Percentiles rank a stretch among this genome's conserved stretches.
Evolutionary conservation across 1,140 invertebrate genomes (phyloP).

Genomic region (Lysiphlebus fabarum): DNA sequence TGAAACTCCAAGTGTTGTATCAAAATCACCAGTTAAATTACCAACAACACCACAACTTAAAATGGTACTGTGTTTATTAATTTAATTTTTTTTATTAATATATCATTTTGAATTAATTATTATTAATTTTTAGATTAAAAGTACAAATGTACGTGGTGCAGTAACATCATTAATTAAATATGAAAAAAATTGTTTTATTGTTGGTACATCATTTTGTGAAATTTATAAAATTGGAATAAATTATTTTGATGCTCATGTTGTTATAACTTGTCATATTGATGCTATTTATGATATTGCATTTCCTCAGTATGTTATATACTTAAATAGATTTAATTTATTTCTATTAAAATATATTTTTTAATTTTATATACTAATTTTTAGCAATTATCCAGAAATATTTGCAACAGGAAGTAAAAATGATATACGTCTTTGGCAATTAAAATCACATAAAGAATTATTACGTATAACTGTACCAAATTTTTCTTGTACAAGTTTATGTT

Average conservation of each 20-base stretch:
- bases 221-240: slow-evolving; percentile 75
- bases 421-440: slow-evolving; percentile 79
- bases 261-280: slow-evolving; percentile 78
- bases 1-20: slow-evolving; percentile 23
- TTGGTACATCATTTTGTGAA: slow-evolving; percentile 75
- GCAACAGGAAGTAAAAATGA: slow-evolving; percentile 80
- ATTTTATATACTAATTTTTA: slow-evolving; percentile 47
- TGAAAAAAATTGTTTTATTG: slow-evolving; percentile 59
- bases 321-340: slow-evolving; percentile 13
- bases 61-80: slow-evolving; percentile 46
- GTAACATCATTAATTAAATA: slow-evolving; percentile 66
- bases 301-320: slow-evolving; percentile 64
- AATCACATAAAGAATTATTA: slow-evolving; percentile 73
- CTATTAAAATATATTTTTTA: not conserved
- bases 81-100: slow-evolving; percentile 2
- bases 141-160: slow-evolving; percentile 59
- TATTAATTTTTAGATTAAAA: slow-evolving; percentile 54
- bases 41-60: slow-evolving; percentile 58
- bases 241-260: slow-evolving; percentile 66
- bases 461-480: slow-evolving; percentile 83
- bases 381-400: slow-evolving; percentile 77
- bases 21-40: slow-evolving; percentile 30
- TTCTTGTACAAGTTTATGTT: slow-evolving; percentile 73
- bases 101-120: too few relatives aligned
- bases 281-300: slow-evolving; percentile 80